Percentiles rank a stretch among this genome's conserved stretches.
Conservation (phyloP, 2,113 vertebrate species). For the Dendropsophus ebraccatus region DNA sequence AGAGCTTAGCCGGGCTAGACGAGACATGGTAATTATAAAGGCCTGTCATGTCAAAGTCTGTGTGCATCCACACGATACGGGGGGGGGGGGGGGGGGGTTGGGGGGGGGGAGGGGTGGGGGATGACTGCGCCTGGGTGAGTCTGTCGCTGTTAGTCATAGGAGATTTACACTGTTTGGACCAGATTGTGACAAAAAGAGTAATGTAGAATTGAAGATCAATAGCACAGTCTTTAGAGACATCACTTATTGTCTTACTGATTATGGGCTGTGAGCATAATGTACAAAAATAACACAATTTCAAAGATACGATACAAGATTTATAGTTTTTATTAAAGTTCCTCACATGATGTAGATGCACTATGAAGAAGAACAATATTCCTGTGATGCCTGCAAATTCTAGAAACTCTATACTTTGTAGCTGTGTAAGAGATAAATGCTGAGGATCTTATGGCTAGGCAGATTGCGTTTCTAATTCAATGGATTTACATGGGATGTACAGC, state of each 20-base stretch:
- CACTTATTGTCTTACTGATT: slow-evolving; percentile 11
- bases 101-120: slow-evolving; percentile 9
- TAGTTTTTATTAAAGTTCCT: neutral
- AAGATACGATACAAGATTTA: neutral
- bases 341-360: neutral
- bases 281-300: neutral
- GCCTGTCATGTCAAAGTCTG: slow-evolving; percentile 26
- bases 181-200: slow-evolving; percentile 16
- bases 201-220: slow-evolving; percentile 42
- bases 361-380: neutral
- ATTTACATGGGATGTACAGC: neutral
- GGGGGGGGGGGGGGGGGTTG: slow-evolving; percentile 14
- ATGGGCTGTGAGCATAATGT: neutral
- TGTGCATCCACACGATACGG: slow-evolving; percentile 14
- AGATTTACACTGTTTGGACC: neutral
- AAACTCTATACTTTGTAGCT: neutral
- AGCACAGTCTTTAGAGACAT: neutral
- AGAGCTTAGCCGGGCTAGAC: neutral
- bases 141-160: slow-evolving; percentile 27
- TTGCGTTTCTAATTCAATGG: neutral
- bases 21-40: neutral
- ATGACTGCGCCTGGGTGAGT: slow-evolving; percentile 14
- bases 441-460: neutral
- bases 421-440: neutral
- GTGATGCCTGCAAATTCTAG: neutral